These are phyloP conservation scores for Vandiemenella viatica DNA, from an alignment of 2,888 invertebrate species.

Conservation along the genomic window DNA sequence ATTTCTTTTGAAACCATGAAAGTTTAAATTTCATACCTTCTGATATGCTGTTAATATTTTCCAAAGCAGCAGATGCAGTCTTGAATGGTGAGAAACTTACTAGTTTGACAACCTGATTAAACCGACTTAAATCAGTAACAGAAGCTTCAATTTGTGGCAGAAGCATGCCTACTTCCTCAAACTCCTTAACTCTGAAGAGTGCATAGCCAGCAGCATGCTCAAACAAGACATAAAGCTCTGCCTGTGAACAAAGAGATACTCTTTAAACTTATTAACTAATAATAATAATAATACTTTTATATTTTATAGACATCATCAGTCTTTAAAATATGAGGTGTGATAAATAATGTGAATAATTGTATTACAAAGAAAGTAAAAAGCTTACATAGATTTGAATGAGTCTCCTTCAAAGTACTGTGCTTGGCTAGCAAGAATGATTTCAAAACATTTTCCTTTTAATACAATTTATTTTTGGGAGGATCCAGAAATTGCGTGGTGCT, in stretches of 20 bases:
- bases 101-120: slow-evolving; percentile 81
- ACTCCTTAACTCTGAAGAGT: slow-evolving; percentile 80
- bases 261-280: background rate
- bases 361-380: no score
- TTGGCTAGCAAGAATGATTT: no score
- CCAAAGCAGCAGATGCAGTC: slow-evolving; percentile 79
- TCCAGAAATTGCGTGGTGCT: no score
- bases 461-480: no score
- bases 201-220: slow-evolving; percentile 97
- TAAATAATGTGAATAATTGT: no score
- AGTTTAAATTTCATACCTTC: slow-evolving; percentile 63
- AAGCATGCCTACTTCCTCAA: slow-evolving; percentile 86
- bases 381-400: no score
- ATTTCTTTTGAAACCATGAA: no score
- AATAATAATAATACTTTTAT: no score
- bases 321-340: no score
- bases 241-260: slow-evolving; percentile 32
- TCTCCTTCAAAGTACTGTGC: no score
- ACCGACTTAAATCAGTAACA: slow-evolving; percentile 70
- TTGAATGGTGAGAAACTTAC: slow-evolving; percentile 87
- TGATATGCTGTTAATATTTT: slow-evolving; percentile 88
- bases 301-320: no score
- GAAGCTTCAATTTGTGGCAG: slow-evolving; percentile 82
- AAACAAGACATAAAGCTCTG: slow-evolving; percentile 60
- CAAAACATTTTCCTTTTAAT: no score